Evolutionary conservation across 2,797 vertebrate genomes (phyloP).

Genomic region (Acipenser ruthenus): DNA sequence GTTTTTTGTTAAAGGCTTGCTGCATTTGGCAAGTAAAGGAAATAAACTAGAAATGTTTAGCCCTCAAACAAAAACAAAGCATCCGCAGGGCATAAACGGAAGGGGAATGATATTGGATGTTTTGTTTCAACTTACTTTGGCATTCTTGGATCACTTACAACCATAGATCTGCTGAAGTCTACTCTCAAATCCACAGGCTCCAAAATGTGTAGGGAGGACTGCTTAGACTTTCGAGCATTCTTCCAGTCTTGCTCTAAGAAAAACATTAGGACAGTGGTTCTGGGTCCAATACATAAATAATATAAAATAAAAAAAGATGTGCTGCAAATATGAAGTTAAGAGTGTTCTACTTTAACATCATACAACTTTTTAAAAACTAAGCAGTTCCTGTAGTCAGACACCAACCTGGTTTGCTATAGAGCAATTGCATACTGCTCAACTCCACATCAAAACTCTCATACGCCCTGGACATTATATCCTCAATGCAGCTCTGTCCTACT

Average conservation of each 20-base stretch:
- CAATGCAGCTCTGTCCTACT: constrained; percentile 61
- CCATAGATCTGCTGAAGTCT: constrained; percentile 85
- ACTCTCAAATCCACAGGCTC: constrained; percentile 85
- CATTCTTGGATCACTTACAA: constrained; percentile 89
- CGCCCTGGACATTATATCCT: constrained; percentile 91
- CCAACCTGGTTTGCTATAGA: constrained; percentile 79
- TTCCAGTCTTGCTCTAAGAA: constrained; percentile 83
- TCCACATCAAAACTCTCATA: constrained; percentile 91
- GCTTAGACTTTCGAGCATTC: constrained; percentile 71
- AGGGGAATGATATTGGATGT: too few species aligned
- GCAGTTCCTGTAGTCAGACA: constrained; percentile 13
- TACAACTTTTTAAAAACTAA: not conserved
- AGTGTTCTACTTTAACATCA: too few species aligned
- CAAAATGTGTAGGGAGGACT: constrained; percentile 80
- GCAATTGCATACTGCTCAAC: constrained; percentile 84
- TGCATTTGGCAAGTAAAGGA: too few species aligned
- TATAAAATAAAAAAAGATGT: not conserved
- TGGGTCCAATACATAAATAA: too few species aligned
- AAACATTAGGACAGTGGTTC: not conserved
- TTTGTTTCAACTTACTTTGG: constrained; percentile 66
- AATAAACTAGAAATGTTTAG: too few species aligned
- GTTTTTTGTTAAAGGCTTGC: too few species aligned
- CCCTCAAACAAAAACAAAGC: too few species aligned
- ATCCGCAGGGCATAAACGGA: too few species aligned
- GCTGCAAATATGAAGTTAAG: too few species aligned